Percentiles rank a stretch among this genome's conserved stretches.
Evolutionary conservation across 2,113 vertebrate species (phyloP).

Genomic region (Falco punctatus): DNA sequence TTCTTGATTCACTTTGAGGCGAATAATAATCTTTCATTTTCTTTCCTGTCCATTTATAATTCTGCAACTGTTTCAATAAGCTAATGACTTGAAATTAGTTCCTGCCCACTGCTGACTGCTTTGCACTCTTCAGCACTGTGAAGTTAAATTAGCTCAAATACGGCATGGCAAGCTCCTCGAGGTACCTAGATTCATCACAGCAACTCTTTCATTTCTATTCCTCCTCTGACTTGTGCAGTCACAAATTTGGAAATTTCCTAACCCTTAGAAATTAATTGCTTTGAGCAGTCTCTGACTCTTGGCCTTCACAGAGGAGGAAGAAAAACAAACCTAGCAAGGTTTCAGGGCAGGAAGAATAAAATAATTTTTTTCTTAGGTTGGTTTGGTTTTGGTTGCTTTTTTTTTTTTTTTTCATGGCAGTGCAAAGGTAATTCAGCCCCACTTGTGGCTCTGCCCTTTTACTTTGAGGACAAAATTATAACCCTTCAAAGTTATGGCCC

Average conservation of each 20-base stretch:
- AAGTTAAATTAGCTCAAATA: background rate
- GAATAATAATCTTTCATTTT: background rate
- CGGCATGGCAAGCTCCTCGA: fast-evolving
- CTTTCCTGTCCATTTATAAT: background rate
- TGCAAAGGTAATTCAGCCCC: background rate
- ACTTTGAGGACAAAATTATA: background rate
- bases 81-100: background rate
- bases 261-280: background rate
- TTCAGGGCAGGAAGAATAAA: background rate
- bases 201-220: background rate
- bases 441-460: background rate
- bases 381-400: fast-evolving
- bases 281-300: background rate
- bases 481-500: background rate
- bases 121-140: background rate
- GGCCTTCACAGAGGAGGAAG: background rate
- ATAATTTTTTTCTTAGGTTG: fast-evolving
- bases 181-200: background rate
- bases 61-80: background rate
- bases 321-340: background rate
- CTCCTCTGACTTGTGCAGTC: background rate
- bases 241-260: background rate
- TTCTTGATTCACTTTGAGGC: background rate
- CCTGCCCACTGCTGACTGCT: background rate
- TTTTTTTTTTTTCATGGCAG: fast-evolving